phyloP scores from a whole-genome alignment of 1,140 invertebrate species.

The Lanistes nyassanus region DNA sequence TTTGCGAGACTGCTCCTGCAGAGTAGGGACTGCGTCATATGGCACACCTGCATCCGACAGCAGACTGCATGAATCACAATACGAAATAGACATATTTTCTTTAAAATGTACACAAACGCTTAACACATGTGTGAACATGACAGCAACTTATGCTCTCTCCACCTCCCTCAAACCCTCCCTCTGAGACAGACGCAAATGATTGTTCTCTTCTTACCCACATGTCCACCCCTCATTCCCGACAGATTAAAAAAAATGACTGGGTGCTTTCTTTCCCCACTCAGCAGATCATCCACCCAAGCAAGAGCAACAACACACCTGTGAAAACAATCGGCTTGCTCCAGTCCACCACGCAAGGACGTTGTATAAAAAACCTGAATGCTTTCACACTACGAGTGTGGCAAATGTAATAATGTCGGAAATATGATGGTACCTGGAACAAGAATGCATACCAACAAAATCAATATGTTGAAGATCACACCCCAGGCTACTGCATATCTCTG shows the following conservation, averaged over 20 bases:
- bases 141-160: not conserved
- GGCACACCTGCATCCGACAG: conserved; percentile 42
- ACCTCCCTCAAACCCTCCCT: not conserved
- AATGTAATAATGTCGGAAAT: conserved; percentile 48
- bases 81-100: not conserved
- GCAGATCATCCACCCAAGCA: too few relatives aligned
- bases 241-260: too few relatives aligned
- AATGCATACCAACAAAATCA: not conserved
- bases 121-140: too few relatives aligned
- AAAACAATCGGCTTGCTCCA: conserved; percentile 47
- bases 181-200: not conserved
- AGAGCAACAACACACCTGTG: conserved; percentile 36
- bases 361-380: conserved; percentile 51
- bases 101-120: not conserved
- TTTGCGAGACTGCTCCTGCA: conserved; percentile 42
- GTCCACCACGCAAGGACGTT: conserved; percentile 50
- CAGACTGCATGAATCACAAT: not conserved
- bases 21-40: conserved; percentile 42
- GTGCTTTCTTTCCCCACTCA: too few relatives aligned
- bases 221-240: too few relatives aligned
- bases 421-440: conserved; percentile 39
- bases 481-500: too few relatives aligned
- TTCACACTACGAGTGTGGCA: conserved; percentile 47
- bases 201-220: not conserved
- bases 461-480: too few relatives aligned